Evolutionary conservation across 2,888 invertebrate genomes (phyloP), one percentile per base, ranked within the genome.

Genomic region (Oxytorus armatus): DNA sequence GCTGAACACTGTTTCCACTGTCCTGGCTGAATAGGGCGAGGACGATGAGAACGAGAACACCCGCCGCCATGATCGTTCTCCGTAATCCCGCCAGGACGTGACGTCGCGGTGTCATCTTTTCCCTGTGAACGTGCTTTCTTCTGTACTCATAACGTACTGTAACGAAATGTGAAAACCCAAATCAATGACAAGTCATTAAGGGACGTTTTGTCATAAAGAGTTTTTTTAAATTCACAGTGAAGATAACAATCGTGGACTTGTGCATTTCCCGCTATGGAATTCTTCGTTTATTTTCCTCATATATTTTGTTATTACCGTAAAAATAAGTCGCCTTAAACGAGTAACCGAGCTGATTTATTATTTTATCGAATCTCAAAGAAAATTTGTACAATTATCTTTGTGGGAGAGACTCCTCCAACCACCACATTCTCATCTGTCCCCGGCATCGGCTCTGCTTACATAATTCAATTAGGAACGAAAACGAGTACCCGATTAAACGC

Each of bases 91-190:
- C 89, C 84, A 91, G 88, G 84, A 91, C 87, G 80, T 90, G 89
- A 75, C 92, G 88, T 83, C 91, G 91, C 83, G 89, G 83, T 84
- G 91, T 92, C 92, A 92, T 92, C 92, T 92, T 91, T 82, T 92
- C 91, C 82, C 88, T 84, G 77, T 85, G 84, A 72, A 86, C 86
- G 83, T 85, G 86, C 80, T 90, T 90, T 83, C 89, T 87, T 86
- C 89, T 88, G 85, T 90, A 90, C 84, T 92, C 92, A 92, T 92
- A 90, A 82, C 92, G 90, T 77, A 91, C 91, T 91, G 89, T 1
- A 84, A 85, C 44, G 18, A 7, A 51, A 42, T 33, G 23, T 42
- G 69, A 59, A 74, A 53, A 16, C 10, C n/a, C n/a, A 42, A 42
- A 42, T 3, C 25, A 16, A 14, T 23, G n/a, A 23, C 16, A 5